Evolutionary conservation across 2,888 invertebrate species (phyloP), one percentile per base, ranked within the genome.

Genomic region (Drosophila putrida): DNA sequence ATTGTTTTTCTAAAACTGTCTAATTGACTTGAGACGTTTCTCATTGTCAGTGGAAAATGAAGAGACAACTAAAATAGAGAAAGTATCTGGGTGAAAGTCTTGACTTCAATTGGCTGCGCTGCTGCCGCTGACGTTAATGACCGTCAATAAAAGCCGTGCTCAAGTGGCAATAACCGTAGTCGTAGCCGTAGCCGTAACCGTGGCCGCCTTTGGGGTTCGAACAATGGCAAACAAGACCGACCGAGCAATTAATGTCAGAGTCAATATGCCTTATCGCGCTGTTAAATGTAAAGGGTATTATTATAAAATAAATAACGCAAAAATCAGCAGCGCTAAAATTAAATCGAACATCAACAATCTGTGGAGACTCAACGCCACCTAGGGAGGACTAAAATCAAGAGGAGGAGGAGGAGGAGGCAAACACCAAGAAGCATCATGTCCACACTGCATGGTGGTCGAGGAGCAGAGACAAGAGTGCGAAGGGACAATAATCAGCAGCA

Each of bases 211-310:
- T 43, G 20, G 51, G 67, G 41, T 27, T 28, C 53, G n/a, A 64
- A 51, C 67, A 72, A 73, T 73, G 74, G 67, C 57, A 73, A 72
- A 63, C 69, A 63, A 47, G 67, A 65, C 71, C 49, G 67, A 65
- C 71, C 77, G 53, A 53, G 83, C 83, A 83, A 83, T 88, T 83
- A 83, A 83, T 83, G 86, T 83, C 83, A 82, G 82, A 88, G 83
- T 82, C 83, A 83, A 83, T 86, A 83, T 83, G 83, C 83, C 83
- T 88, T 88, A 83, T 88, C 83, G 83, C 62, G 69, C 78, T 78
- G 83, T 83, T 88, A 83, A 83, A 80, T 82, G 80, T 88, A 83
- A 83, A 88, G 83, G 88, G 83, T 88, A 83, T 83, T 86, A 86
- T 75, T 88, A 88, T 83, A 86, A 83, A 83, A 88, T 83, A 83